A percentile compares a stretch with the other conserved stretches of the same genome.
Evolutionary conservation across 92 coral and sea anemone genomes (phyloP).

Genomic region (Phymanthus crucifer): DNA sequence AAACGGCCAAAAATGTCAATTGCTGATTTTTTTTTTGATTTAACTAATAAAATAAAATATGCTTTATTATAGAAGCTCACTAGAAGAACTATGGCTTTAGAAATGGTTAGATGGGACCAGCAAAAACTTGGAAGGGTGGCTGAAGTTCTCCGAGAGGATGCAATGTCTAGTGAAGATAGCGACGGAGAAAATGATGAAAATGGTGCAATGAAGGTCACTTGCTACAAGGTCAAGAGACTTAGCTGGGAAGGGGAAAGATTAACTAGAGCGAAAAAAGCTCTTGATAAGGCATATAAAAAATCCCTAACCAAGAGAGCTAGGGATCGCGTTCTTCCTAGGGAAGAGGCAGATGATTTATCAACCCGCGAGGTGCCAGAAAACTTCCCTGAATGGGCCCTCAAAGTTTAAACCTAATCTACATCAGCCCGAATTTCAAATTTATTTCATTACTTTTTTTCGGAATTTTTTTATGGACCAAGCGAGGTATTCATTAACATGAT

Average conservation of each 20-base stretch:
- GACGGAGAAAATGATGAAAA: conserved; percentile 5
- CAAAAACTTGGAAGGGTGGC: conserved; percentile 7
- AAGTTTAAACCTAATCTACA: neutral
- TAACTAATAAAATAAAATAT: neutral
- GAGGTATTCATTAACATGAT: no score
- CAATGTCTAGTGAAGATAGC: conserved; percentile 23
- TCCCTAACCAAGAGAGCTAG: conserved; percentile 8
- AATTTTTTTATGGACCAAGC: no score
- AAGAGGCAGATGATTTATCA: neutral
- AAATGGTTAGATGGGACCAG: conserved; percentile 10
- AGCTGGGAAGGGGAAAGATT: conserved; percentile 13
- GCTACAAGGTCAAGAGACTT: conserved; percentile 6
- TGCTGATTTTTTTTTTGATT: neutral
- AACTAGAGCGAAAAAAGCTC: conserved; percentile 1
- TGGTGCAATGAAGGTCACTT: neutral
- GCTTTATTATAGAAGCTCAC: conserved; percentile 13
- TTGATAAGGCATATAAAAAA: conserved; percentile 10
- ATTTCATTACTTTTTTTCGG: no score
- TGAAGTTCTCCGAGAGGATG: neutral
- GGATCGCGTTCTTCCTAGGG: conserved; percentile 20
- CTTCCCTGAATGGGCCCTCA: conserved; percentile 20
- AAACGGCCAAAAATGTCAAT: neutral
- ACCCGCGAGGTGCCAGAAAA: conserved; percentile 5
- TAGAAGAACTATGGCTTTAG: conserved; percentile 5
- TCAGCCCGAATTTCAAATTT: neutral